A percentile compares a stretch with the other conserved stretches of the same genome.
Evolutionary conservation across 2,113 vertebrate genomes (phyloP).

Genomic region (Pelvicachromis taeniatus): DNA sequence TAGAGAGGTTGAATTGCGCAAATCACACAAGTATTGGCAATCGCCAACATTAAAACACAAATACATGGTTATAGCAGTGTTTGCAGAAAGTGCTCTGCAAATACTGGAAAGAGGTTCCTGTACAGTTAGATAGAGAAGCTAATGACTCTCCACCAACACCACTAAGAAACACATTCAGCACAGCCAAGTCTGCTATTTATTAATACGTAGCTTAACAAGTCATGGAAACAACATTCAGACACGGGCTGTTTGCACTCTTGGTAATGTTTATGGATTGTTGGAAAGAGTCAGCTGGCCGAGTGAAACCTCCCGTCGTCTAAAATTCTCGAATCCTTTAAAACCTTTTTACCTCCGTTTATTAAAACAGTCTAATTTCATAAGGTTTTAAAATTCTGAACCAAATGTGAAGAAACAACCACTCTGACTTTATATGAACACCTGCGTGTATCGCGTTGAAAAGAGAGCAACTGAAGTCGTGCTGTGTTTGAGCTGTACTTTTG

Average conservation of each 20-base stretch:
- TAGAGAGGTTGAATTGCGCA: background rate
- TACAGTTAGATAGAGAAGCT: background rate
- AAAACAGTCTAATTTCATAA: background rate
- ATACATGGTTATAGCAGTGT: background rate
- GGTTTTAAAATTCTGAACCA: background rate
- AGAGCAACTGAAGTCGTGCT: background rate
- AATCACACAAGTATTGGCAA: background rate
- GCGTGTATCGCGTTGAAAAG: background rate
- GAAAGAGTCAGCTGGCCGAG: background rate
- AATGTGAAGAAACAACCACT: background rate
- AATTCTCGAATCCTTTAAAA: background rate
- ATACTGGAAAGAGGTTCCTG: background rate
- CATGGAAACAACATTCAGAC: rapidly evolving
- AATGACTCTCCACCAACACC: background rate
- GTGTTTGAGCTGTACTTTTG: background rate
- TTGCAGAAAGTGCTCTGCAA: background rate
- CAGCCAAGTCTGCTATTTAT: background rate
- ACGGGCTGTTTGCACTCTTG: rapidly evolving
- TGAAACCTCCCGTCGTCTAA: background rate
- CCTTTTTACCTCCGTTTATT: background rate
- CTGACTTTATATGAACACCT: background rate
- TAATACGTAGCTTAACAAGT: background rate
- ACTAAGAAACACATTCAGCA: background rate
- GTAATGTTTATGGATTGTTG: background rate
- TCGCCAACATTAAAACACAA: background rate